A percentile compares a stretch with the other conserved stretches of the same genome.
These are phyloP conservation scores for Pseudotriccus pelzelni DNA, from an alignment of 2,797 vertebrate species.

Conservation along the genomic window DNA sequence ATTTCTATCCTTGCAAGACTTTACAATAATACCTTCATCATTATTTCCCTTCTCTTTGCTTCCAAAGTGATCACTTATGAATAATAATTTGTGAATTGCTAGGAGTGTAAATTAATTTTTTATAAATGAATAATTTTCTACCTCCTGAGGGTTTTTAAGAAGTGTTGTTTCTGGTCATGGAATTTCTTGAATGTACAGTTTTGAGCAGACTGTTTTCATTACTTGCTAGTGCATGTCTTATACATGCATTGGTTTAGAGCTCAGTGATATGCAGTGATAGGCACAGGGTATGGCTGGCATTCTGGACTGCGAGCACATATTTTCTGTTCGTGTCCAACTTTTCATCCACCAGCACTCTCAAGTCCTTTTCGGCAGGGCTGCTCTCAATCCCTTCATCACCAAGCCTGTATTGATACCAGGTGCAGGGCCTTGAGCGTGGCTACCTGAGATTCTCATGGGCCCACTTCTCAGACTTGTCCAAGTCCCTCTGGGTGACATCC, in stretches of 20 bases:
- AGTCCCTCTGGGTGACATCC: background rate
- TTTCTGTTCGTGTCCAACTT: background rate
- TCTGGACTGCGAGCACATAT: background rate
- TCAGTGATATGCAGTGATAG: background rate
- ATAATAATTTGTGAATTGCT: background rate
- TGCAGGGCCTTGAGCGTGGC: background rate
- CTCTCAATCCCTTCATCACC: accelerated
- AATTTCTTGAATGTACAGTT: background rate
- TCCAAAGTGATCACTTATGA: background rate
- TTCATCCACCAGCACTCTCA: background rate
- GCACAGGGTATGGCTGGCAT: background rate
- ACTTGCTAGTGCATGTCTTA: background rate
- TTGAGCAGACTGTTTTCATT: background rate
- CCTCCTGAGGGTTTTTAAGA: background rate
- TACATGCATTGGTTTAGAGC: background rate
- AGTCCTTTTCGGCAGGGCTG: background rate
- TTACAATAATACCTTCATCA: background rate
- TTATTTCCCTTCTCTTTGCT: background rate
- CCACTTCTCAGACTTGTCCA: background rate
- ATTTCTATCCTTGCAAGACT: background rate
- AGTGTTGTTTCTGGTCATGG: background rate
- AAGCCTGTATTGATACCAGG: background rate
- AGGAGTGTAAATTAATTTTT: background rate
- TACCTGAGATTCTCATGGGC: background rate
- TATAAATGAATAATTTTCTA: background rate